Percentiles rank a stretch among this genome's conserved stretches.
phyloP scores from a whole-genome alignment of 2,888 invertebrate genomes.

The Leptopterna dolabrata region DNA sequence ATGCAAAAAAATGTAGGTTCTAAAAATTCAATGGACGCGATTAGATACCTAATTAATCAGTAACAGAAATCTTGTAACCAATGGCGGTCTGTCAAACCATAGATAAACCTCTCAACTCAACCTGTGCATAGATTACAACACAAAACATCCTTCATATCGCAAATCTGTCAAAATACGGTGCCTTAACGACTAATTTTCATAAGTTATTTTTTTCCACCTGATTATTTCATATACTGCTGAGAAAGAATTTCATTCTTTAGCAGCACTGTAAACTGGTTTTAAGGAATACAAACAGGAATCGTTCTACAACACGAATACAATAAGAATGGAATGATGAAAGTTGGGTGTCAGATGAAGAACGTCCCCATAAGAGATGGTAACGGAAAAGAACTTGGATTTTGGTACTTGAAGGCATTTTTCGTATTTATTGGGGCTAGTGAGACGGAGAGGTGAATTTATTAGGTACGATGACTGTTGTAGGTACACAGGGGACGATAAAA shows the following conservation, averaged over 20 bases:
- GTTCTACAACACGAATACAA: constrained; percentile 31
- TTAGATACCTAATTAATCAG: too few relatives aligned
- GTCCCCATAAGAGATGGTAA: constrained; percentile 5
- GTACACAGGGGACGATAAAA: too few relatives aligned
- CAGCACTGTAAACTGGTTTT: constrained; percentile 12
- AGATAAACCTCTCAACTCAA: neutral
- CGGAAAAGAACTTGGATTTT: neutral
- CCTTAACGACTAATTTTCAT: neutral
- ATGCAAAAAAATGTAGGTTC: too few relatives aligned
- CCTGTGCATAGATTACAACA: neutral
- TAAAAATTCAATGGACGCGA: too few relatives aligned
- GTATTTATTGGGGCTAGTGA: too few relatives aligned
- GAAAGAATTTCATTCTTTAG: constrained; percentile 7
- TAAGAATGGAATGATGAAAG: constrained; percentile 28
- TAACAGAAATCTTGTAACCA: neutral
- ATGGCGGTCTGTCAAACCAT: neutral
- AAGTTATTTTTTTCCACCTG: neutral
- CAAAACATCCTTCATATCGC: neutral
- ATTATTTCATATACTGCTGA: neutral
- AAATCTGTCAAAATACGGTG: neutral
- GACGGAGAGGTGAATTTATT: too few relatives aligned
- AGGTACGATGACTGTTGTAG: too few relatives aligned
- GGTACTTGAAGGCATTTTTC: neutral
- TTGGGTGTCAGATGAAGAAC: neutral
- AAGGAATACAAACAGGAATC: constrained; percentile 34